Percentiles rank a stretch among this genome's conserved stretches.
phyloP scores from a whole-genome alignment of 2,888 invertebrate species.

The Harpagoxenus sublaevis region DNA sequence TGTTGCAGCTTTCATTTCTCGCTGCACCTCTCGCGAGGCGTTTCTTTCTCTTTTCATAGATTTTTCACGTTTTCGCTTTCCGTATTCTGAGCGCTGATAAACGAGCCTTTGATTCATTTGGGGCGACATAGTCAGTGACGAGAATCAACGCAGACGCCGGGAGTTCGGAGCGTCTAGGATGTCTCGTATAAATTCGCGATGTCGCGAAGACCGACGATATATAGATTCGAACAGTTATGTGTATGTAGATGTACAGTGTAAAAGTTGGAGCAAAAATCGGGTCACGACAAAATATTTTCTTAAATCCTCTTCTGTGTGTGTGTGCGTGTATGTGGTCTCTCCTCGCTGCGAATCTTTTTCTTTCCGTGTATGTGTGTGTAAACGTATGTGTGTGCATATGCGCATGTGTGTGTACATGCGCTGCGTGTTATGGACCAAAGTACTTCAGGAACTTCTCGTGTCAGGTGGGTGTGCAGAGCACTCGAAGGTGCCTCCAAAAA shows the following conservation, averaged over 20 bases:
- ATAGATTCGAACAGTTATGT: slow-evolving; percentile 35
- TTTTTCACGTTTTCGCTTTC: slow-evolving; percentile 27
- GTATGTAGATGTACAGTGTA: slow-evolving; percentile 24
- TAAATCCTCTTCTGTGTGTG: slow-evolving; percentile 7
- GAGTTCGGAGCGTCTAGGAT: slow-evolving; percentile 55
- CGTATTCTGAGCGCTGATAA: neutral
- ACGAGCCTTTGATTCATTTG: slow-evolving; percentile 58
- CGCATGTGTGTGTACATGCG: neutral
- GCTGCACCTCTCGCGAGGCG: neutral
- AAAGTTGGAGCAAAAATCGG: slow-evolving; percentile 67
- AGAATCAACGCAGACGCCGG: slow-evolving; percentile 63
- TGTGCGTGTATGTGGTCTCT: neutral
- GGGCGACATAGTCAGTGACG: slow-evolving; percentile 75
- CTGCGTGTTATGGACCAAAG: slow-evolving; percentile 45
- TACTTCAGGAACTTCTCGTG: slow-evolving; percentile 68
- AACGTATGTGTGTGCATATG: neutral
- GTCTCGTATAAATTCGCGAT: slow-evolving; percentile 76
- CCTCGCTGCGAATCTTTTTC: slow-evolving; percentile 15
- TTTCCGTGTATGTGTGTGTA: neutral
- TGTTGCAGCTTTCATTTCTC: slow-evolving; percentile 46
- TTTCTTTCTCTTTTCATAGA: slow-evolving; percentile 12
- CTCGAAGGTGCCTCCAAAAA: slow-evolving; percentile 69
- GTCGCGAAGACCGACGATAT: slow-evolving; percentile 62
- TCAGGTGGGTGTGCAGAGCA: slow-evolving; percentile 69
- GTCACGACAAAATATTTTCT: slow-evolving; percentile 71